Conservation (phyloP, 2,888 invertebrate species). For the Monochamus alternatus region DNA sequence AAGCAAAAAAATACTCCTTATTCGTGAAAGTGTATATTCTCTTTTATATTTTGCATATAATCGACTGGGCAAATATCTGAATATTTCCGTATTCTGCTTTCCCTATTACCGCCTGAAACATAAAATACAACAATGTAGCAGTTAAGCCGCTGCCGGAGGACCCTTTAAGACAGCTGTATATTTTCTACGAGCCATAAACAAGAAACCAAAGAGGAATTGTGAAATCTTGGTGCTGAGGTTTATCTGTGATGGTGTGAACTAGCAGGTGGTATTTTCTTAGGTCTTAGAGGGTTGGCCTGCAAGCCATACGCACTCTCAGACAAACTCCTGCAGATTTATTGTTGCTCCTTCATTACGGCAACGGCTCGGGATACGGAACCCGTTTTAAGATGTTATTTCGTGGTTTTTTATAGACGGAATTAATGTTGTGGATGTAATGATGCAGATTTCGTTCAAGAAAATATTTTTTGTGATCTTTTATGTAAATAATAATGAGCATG, state of each 20-base stretch:
- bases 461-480: neutral
- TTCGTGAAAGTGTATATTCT: too few relatives aligned
- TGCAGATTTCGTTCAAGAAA: neutral
- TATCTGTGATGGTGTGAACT: conserved; percentile 65
- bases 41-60: too few relatives aligned
- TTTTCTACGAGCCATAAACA: conserved; percentile 63
- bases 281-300: conserved; percentile 55
- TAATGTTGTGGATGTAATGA: neutral
- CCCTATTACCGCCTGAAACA: neutral
- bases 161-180: conserved; percentile 54
- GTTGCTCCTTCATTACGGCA: conserved; percentile 54
- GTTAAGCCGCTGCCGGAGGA: conserved; percentile 17
- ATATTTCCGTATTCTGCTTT: neutral
- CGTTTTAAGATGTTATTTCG: conserved; percentile 7
- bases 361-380: conserved; percentile 18
- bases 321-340: conserved; percentile 59
- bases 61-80: neutral
- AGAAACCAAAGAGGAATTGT: conserved; percentile 65
- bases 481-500: neutral
- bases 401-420: conserved; percentile 9
- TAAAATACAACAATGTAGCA: conserved; percentile 22
- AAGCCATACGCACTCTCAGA: conserved; percentile 59
- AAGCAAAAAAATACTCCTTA: too few relatives aligned
- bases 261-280: conserved; percentile 66
- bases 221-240: conserved; percentile 69